Conservation (phyloP, 2,797 vertebrate species). For the Salmo trutta region DNA sequence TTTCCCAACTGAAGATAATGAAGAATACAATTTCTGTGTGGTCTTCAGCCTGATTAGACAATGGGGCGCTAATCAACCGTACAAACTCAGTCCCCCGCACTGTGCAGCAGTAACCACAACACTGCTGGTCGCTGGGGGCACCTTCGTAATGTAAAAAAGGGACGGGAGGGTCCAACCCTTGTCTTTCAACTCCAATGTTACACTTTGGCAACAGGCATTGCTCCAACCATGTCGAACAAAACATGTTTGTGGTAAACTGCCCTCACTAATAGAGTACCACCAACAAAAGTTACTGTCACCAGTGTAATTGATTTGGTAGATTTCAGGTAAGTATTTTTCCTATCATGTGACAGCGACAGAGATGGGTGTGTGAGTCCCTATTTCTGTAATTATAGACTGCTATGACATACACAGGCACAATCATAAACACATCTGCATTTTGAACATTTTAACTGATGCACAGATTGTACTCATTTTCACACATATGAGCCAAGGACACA, state of each 20-base stretch:
- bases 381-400: not conserved
- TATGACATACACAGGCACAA: not conserved
- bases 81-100: not conserved
- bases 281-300: not conserved
- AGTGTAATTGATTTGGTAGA: not conserved
- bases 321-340: not conserved
- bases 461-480: not conserved
- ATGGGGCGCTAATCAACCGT: not conserved
- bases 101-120: constrained; percentile 68
- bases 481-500: not conserved
- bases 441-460: not conserved
- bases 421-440: not conserved
- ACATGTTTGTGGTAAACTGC: not conserved
- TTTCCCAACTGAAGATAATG: not conserved
- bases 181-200: not conserved
- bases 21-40: not conserved
- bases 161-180: not conserved
- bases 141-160: constrained; percentile 20
- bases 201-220: not conserved
- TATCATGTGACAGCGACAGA: not conserved
- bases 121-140: constrained; percentile 25
- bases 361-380: constrained; percentile 6
- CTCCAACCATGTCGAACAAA: constrained; percentile 11
- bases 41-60: not conserved
- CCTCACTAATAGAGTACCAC: not conserved